Conservation (phyloP, 2,888 invertebrate genomes). For the Tanytarsus gracilentus region DNA sequence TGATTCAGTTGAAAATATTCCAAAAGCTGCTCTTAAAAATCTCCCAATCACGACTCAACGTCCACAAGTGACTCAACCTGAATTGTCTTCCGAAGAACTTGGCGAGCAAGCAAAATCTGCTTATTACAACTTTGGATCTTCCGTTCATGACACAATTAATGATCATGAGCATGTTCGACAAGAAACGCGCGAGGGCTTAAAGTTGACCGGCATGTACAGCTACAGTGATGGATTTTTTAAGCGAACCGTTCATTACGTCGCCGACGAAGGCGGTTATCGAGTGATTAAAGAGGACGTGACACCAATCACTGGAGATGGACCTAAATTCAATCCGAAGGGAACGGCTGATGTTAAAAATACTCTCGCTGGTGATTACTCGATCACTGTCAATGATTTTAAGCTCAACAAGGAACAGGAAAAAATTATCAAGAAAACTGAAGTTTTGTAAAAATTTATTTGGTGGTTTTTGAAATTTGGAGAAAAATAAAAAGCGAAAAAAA, state of each 20-base stretch:
- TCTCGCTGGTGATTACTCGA: constrained; percentile 43
- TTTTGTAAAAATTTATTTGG: neutral
- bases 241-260: constrained; percentile 49
- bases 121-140: constrained; percentile 44
- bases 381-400: constrained; percentile 39
- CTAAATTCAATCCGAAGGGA: constrained; percentile 44
- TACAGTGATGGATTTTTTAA: constrained; percentile 53
- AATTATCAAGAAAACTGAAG: neutral
- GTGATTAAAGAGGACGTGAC: constrained; percentile 46
- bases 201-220: constrained; percentile 47
- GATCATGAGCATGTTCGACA: constrained; percentile 41
- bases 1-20: constrained; percentile 28
- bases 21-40: constrained; percentile 20
- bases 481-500: too few relatives aligned
- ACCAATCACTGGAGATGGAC: constrained; percentile 47
- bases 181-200: constrained; percentile 38
- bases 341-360: constrained; percentile 44
- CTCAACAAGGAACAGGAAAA: constrained; percentile 1
- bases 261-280: constrained; percentile 54
- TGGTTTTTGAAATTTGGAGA: neutral
- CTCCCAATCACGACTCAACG: constrained; percentile 3
- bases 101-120: constrained; percentile 42
- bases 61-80: constrained; percentile 17
- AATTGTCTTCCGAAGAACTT: constrained; percentile 33
- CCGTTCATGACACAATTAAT: constrained; percentile 44